Evolutionary conservation across 2,113 vertebrate species (phyloP).

Genomic region (Crotalus tigris): DNA sequence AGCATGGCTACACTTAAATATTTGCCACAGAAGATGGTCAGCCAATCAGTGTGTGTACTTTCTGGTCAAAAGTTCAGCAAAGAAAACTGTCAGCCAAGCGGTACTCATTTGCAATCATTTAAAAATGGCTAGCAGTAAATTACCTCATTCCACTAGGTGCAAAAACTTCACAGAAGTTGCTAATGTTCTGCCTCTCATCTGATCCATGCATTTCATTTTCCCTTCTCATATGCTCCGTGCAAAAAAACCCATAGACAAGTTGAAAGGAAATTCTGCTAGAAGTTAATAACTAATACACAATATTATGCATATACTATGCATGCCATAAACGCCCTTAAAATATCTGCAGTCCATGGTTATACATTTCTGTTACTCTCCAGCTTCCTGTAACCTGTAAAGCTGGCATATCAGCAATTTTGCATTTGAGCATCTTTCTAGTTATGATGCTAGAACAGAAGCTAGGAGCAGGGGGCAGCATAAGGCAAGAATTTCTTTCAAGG

Average conservation of each 20-base stretch:
- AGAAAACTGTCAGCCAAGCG: neutral
- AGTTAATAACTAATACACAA: neutral
- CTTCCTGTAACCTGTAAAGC: neutral
- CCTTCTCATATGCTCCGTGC: neutral
- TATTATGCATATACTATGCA: neutral
- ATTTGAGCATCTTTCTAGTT: neutral
- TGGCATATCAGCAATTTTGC: neutral
- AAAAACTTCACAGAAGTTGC: neutral
- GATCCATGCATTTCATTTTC: neutral
- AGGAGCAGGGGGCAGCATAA: neutral
- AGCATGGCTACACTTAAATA: neutral
- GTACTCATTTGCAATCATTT: neutral
- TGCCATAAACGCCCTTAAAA: neutral
- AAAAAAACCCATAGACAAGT: neutral
- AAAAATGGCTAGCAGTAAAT: neutral
- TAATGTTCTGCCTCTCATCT: neutral
- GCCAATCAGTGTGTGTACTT: neutral
- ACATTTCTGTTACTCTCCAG: neutral
- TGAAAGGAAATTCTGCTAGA: neutral
- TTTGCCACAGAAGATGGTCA: neutral
- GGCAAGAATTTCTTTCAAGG: neutral
- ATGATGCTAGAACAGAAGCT: neutral
- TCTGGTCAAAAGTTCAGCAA: neutral
- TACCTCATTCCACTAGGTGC: neutral
- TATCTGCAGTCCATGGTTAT: neutral